phyloP scores from a whole-genome alignment of 2,113 vertebrate genomes.

The Megaptera novaeangliae region DNA sequence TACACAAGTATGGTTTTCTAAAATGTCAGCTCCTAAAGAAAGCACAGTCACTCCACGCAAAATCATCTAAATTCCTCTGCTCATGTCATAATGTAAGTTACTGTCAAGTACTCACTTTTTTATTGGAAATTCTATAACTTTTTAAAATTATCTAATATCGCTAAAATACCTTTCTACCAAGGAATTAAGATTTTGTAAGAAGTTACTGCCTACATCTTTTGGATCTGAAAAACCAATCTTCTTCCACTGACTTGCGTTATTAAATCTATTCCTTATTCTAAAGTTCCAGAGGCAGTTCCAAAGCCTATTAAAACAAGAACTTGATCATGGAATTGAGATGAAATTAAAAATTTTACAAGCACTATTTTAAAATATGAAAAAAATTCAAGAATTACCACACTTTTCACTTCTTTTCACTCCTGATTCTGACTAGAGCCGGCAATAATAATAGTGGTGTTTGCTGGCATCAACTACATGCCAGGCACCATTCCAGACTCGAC shows the following conservation, averaged over 20 bases:
- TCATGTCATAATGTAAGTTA: not conserved
- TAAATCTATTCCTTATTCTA: not conserved
- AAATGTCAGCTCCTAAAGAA: not conserved
- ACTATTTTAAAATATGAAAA: not conserved
- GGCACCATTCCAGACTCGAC: no score
- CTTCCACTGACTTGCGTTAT: not conserved
- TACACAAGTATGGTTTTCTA: not conserved
- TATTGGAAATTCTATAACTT: not conserved
- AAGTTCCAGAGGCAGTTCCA: not conserved
- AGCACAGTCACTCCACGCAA: not conserved
- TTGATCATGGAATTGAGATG: not conserved
- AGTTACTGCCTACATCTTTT: not conserved
- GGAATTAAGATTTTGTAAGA: not conserved
- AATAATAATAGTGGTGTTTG: not conserved
- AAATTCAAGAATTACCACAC: not conserved
- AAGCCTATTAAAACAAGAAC: not conserved
- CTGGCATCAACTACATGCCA: not conserved
- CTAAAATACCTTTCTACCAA: not conserved
- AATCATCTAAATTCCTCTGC: not conserved
- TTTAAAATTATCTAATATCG: not conserved
- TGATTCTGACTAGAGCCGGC: not conserved
- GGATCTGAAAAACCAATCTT: not conserved
- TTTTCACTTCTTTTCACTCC: not conserved
- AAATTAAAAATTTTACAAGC: not conserved
- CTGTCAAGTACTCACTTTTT: not conserved